Base-by-base conservation (phyloP, 35 echinoderm and acorn worm species). In the Patiria miniata region DNA sequence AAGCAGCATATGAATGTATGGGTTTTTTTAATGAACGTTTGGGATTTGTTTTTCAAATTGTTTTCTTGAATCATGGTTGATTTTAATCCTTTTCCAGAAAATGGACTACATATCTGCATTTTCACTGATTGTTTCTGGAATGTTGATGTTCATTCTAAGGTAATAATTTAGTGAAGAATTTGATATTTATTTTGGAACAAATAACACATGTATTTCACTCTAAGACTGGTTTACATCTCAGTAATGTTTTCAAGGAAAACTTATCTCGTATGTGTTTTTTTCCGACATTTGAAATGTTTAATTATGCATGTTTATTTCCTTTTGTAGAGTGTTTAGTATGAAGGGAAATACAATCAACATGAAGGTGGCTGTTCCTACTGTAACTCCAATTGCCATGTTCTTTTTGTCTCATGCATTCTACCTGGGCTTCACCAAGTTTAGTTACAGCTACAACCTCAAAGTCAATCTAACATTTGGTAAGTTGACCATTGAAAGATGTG, bases 371-470 rank as follows among this genome's bases (percentile, higher is more conserved):
- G 2, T 81, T 23, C 55, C 68, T 19, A 61, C 79, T 7, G 34
- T 51, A 0, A 26, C 17, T 81, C 47, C 34, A 36, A 32, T 90
- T 5, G 14, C n/a, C 37, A 28, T 80, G 1, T 82, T 94, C 73
- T 86, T 86, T 44, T 80, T 61, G 59, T 53, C 61, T 26, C 94
- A 97, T 79, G 52, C 92, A 40, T 86, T 51, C 53, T 89, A 86
- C 59, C 82, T 97, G 14, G 78, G 58, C 10, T 73, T 52, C 8
- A 36, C 89, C 15, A 79, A 81, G 36, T 97, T 97, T 79, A 87
- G 92, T 52, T 97, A 97, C 79, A 86, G 94, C 29, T 97, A 97
- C 78, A 97, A 97, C 60, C 92, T 97, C 83, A 92, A 89, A 85
- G 82, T 90, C 28, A 97, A 92, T 76, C 28, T 97, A 57, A 50